Evolutionary conservation across 2,888 invertebrate species (phyloP), one percentile per base, ranked within the genome.

Genomic region (Aphodius sticticus): DNA sequence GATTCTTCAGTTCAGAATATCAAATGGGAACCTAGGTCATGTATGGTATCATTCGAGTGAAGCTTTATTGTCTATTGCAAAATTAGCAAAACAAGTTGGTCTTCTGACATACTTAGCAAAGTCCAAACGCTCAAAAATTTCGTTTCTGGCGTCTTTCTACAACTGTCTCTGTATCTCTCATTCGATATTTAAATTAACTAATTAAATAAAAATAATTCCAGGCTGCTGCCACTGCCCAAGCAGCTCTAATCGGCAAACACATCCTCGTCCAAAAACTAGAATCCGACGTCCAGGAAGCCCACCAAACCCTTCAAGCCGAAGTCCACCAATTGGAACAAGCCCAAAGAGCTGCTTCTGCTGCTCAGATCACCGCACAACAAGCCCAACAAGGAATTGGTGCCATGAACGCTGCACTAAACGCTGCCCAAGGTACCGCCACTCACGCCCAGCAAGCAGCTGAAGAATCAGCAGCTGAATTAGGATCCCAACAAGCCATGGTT

Each of bases 381-480:
- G 84, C 85, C 79, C 86, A 90, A 83, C 88, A 85, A 78, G 88
- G 92, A 90, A 92, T 94, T 77, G 93, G 93, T 86, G 94, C 95
- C 6, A 92, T 95, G 84, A 94, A 93, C 83, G 94, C 95, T 0
- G 95, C 95, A 0, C 85, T 95, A 77, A 95, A 95, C 87, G 94
- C 95, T 69, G 95, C 95, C 0, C 95, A 94, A 86, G 93, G 94
- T 0, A 94, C 95, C 0, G 92, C 94, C 0, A 94, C 95, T 81
- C 94, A 95, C 86, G 94, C 95, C 0, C 92, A 93, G 81, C 94
- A 94, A 83, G 93, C 95, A 0, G 93, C 95, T 0, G 92, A 93
- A 0, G 95, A 94, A 85, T 93, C 95, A 0, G 93, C 94, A 0
- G 94, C 94, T 69, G 95, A 95, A 87, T 88, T 95, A 6, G 95